Evolutionary conservation across 2,888 invertebrate genomes (phyloP).

Genomic region (Ecliptopera silaceata): DNA sequence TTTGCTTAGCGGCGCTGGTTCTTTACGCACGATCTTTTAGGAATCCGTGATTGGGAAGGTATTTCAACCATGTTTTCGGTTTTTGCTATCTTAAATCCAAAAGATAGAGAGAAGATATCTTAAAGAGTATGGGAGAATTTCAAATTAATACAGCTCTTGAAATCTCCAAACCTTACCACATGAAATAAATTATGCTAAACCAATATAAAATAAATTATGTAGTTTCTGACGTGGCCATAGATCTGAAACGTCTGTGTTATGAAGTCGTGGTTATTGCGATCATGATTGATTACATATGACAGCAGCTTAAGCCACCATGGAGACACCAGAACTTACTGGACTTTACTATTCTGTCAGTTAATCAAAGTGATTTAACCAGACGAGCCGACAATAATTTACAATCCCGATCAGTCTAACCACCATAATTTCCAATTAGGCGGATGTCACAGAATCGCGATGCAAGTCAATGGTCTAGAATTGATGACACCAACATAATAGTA

Average conservation of each 20-base stretch:
- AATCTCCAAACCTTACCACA: neutral
- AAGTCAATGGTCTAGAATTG: conserved; percentile 45
- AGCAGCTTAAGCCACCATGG: conserved; percentile 24
- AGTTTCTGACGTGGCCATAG: neutral
- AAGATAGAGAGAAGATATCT: too few relatives aligned
- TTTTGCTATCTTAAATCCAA: neutral
- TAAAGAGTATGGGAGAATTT: neutral
- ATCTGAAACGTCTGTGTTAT: neutral
- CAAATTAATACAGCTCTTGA: neutral
- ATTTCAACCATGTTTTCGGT: conserved; percentile 14
- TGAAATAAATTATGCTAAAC: too few relatives aligned
- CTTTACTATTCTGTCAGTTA: conserved; percentile 53
- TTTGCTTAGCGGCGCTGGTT: conserved; percentile 68
- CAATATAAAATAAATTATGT: neutral
- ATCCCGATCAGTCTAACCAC: conserved; percentile 58
- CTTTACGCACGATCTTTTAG: conserved; percentile 73
- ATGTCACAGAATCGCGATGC: conserved; percentile 46
- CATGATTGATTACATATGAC: neutral
- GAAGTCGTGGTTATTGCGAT: neutral
- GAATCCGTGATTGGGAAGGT: conserved; percentile 50
- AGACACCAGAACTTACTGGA: conserved; percentile 37
- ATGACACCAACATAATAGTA: conserved; percentile 56
- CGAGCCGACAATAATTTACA: conserved; percentile 61
- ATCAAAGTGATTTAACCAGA: conserved; percentile 67
- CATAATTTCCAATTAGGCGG: conserved; percentile 74